phyloP scores from a whole-genome alignment of 64 coral and sea anemone genomes.

The Montipora sp. region DNA sequence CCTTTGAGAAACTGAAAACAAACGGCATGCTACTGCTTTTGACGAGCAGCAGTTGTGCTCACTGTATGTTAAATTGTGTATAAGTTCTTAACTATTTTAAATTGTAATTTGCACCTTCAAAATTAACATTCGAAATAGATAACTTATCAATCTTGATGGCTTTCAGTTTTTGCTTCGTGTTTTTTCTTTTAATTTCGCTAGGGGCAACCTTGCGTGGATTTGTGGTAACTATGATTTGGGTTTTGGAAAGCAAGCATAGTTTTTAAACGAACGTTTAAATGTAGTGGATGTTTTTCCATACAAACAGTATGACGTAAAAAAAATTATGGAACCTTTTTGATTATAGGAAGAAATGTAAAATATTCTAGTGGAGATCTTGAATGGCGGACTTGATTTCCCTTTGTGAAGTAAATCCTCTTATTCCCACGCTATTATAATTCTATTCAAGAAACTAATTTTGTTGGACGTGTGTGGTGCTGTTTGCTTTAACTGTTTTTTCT shows the following conservation, averaged over 20 bases:
- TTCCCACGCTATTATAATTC: not conserved
- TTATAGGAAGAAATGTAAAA: too few relatives aligned
- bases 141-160: not conserved
- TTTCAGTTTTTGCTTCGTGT: not conserved
- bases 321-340: not conserved
- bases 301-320: not conserved
- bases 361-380: not conserved
- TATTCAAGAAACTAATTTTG: slow-evolving; percentile 7
- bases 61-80: slow-evolving; percentile 6
- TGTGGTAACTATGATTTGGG: too few relatives aligned
- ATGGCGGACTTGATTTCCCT: not conserved
- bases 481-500: not conserved
- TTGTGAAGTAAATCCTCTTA: too few relatives aligned
- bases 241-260: too few relatives aligned
- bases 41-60: not conserved
- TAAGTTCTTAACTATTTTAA: slow-evolving; percentile 5
- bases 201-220: not conserved
- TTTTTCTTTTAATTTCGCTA: not conserved
- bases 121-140: slow-evolving; percentile 16
- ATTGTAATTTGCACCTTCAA: not conserved
- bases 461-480: not conserved
- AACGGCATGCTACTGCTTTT: not conserved
- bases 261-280: not conserved
- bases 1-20: not conserved
- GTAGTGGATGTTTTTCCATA: not conserved